Conservation (phyloP, 2,888 invertebrate species). For the Calliphora vomitoria region DNA sequence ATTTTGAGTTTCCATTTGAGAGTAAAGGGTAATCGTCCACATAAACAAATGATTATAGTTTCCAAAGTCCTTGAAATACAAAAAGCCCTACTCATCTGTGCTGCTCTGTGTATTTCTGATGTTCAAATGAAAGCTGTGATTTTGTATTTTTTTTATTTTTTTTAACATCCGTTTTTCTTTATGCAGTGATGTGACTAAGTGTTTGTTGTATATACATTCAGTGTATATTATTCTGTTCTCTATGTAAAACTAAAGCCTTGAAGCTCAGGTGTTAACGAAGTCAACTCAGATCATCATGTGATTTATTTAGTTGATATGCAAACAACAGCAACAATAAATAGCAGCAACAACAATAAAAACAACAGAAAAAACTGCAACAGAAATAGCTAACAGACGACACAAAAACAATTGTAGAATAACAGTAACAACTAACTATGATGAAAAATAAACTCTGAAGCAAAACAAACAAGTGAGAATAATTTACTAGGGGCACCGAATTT, state of each 20-base stretch:
- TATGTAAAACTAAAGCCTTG: constrained; percentile 32
- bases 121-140: neutral
- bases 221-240: neutral
- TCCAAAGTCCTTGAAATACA: constrained; percentile 4
- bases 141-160: neutral
- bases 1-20: no score
- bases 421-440: neutral
- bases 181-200: constrained; percentile 7
- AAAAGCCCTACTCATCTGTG: neutral
- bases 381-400: constrained; percentile 5
- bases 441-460: neutral
- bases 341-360: constrained; percentile 5
- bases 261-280: constrained; percentile 61
- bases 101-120: neutral
- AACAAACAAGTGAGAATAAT: no score
- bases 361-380: constrained; percentile 1
- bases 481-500: no score
- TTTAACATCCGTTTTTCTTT: neutral
- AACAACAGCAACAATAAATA: constrained; percentile 28
- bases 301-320: constrained; percentile 33
- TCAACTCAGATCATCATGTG: constrained; percentile 61
- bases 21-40: no score
- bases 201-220: neutral
- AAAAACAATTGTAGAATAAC: constrained; percentile 42
- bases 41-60: neutral